A percentile compares a stretch with the other conserved stretches of the same genome.
phyloP scores from a whole-genome alignment of 2,888 invertebrate genomes.

The Watsonalla cultraria region DNA sequence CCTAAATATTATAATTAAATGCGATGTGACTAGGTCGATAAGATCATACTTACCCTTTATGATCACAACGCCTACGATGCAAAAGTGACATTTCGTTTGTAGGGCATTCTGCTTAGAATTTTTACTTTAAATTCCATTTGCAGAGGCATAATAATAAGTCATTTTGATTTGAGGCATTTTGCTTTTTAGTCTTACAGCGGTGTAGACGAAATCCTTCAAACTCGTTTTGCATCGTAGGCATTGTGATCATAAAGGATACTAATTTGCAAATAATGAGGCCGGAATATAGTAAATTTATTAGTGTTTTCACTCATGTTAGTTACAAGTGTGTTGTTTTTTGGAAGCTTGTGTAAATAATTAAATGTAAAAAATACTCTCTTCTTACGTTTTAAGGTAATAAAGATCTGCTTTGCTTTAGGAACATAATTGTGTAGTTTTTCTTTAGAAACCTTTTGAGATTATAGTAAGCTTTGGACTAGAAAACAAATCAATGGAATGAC shows the following conservation, averaged over 20 bases:
- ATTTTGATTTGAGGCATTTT: no score
- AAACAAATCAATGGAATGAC: constrained; percentile 27
- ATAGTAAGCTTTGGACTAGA: background rate
- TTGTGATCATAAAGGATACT: no score
- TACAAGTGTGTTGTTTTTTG: no score
- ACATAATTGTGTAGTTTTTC: constrained; percentile 17
- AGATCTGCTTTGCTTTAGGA: constrained; percentile 20
- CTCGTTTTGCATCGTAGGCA: no score
- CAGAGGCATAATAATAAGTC: no score
- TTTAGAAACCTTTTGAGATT: constrained; percentile 5
- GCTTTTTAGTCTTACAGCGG: no score
- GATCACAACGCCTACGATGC: no score
- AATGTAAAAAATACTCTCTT: background rate
- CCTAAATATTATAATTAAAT: constrained; percentile 14
- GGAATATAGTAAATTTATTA: background rate
- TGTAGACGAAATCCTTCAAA: no score
- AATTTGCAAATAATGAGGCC: constrained; percentile 13
- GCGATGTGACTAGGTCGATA: constrained; percentile 23
- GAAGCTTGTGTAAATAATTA: background rate
- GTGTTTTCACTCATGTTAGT: no score
- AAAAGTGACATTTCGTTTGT: no score
- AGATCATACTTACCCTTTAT: constrained; percentile 10
- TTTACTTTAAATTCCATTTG: no score
- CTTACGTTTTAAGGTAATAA: background rate
- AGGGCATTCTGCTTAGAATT: no score